Base-by-base conservation (phyloP, 2,113 vertebrate genomes). In the Ifrita kowaldi region DNA sequence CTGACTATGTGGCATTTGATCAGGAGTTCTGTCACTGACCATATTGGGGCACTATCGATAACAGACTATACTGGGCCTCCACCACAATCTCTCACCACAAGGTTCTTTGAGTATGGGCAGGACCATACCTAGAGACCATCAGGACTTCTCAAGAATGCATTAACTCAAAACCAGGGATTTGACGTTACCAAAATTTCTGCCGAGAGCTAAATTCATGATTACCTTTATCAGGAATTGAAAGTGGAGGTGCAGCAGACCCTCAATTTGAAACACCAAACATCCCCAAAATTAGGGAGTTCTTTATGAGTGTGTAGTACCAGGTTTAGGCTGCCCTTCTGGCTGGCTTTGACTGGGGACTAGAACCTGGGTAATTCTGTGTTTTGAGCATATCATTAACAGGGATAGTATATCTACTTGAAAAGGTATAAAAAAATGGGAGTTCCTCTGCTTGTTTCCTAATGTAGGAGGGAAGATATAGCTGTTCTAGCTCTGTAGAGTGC, bases 31-130 rank as follows among this genome's bases (percentile, higher is more conserved):
- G n/a, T 42, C 4, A 0, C 13, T 76, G 42, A 62, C 33, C 42
- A 20, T 14, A 16, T 1, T 39, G 37, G 41, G n/a, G 10, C 62
- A 82, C 41, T 57, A 77, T 18, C 0, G 0, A 46, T 63, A 59
- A 22, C 10, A 39, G 37, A 11, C 30, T 50, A 6, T 18, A 10
- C 12, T 32, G 39, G 9, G 8, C 35, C 41, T 79, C 55, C 1
- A 16, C 21, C 41, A 27, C 14, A 49, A 2, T 41, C 23, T 87
- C 17, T 41, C 28, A 39, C 13, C 28, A 35, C 1, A 3, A 50
- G 56, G 15, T 27, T 76, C 41, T 44, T 1, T 47, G 63, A 67
- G 6, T 17, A 7, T 21, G 13, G 80, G 27, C 39, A 77, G 50
- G 16, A 56, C 46, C 37, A 23, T 8, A 27, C 3, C 23, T 46